These are phyloP conservation scores for Austrofundulus limnaeus DNA, from an alignment of 2,113 vertebrate genomes.

Conservation along the genomic window DNA sequence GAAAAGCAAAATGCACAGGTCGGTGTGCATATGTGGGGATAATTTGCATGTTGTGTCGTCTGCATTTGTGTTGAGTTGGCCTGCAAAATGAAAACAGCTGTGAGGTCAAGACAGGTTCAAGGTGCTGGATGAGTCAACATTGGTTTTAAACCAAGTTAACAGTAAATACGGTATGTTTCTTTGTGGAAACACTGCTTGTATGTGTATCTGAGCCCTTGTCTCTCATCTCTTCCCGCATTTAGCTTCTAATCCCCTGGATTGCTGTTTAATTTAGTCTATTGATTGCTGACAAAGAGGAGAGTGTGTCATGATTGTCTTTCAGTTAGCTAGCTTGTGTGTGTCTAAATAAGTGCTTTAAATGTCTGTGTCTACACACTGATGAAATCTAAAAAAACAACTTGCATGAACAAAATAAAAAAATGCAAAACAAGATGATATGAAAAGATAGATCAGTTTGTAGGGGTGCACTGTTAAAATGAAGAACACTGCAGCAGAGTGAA, in stretches of 20 bases:
- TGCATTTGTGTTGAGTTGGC: conserved; percentile 9
- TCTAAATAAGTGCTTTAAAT: background rate
- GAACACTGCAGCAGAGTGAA: background rate
- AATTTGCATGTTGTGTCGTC: background rate
- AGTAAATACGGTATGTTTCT: background rate
- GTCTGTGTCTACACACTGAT: conserved; percentile 4
- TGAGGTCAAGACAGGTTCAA: conserved; percentile 1
- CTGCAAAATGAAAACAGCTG: conserved; percentile 1
- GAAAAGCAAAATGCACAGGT: conserved; percentile 4
- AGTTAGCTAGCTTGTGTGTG: conserved; percentile 24
- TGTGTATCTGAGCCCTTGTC: conserved; percentile 10
- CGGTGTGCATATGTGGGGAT: background rate
- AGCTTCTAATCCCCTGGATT: conserved; percentile 42
- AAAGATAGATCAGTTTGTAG: conserved; percentile 21
- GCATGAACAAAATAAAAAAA: background rate
- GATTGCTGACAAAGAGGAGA: conserved; percentile 33
- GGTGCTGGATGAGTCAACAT: background rate
- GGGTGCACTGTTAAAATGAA: background rate
- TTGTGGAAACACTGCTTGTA: conserved; percentile 5
- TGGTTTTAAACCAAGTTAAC: conserved; percentile 7
- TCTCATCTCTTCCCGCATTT: conserved; percentile 11
- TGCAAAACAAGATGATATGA: background rate
- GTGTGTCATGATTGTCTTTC: conserved; percentile 26
- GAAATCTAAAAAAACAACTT: conserved; percentile 23
- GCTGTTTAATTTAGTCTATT: conserved; percentile 56